A percentile compares a stretch with the other conserved stretches of the same genome.
These are phyloP conservation scores for Monarcha castaneiventris DNA, from an alignment of 2,113 vertebrate genomes.

Conservation along the genomic window DNA sequence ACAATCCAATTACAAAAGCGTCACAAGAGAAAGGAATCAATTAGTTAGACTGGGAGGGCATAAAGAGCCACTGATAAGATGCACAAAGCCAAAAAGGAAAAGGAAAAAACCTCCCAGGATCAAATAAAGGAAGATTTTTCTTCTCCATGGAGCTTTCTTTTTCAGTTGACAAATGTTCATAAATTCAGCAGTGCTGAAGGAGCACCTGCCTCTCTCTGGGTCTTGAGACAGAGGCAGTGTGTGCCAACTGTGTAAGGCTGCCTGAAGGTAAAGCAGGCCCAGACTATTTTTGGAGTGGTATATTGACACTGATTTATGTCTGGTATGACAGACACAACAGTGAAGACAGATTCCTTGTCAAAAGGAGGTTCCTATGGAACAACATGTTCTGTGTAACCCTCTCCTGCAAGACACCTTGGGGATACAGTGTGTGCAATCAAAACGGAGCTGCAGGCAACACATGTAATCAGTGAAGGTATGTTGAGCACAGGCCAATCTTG, in stretches of 20 bases:
- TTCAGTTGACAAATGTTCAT: neutral
- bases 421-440: conserved; percentile 24
- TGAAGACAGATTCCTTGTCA: conserved; percentile 11
- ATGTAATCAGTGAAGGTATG: neutral
- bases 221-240: neutral
- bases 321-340: neutral
- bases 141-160: conserved; percentile 11
- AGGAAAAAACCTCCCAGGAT: neutral
- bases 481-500: conserved; percentile 14
- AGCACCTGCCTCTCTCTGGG: neutral
- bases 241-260: neutral
- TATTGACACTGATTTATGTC: conserved; percentile 36
- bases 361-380: neutral
- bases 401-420: conserved; percentile 5
- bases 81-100: neutral
- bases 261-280: conserved; percentile 16
- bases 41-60: neutral
- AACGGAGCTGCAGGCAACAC: neutral
- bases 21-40: conserved; percentile 30
- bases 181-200: neutral
- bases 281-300: neutral
- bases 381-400: neutral
- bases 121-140: neutral
- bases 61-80: neutral
- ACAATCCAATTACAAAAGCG: neutral